Evolutionary conservation across 2,888 invertebrate genomes (phyloP), one percentile per base, ranked within the genome.

Genomic region (Lycaena phlaeas): DNA sequence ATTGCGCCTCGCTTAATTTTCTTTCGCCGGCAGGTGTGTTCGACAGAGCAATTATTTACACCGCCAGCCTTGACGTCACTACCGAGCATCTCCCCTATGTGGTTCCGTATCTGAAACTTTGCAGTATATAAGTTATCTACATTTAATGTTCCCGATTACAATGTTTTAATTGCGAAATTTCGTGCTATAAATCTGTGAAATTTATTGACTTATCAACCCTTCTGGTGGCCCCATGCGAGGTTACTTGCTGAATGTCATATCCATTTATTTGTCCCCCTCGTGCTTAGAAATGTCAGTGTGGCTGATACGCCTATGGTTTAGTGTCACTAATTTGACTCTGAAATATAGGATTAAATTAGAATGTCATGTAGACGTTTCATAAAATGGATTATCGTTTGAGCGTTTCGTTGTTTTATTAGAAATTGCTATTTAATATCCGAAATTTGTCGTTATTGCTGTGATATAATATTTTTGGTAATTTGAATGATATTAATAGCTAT

Each of bases 21-120:
- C 81, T 82, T 82, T 81, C 68, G 64, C 69, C 70, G 68, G 75
- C 84, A 82, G 84, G 82, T 84, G 84, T 82, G 78, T 84, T 84
- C 84, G 84, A 84, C 84, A 78, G 75, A 79, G 78, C 79, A 82
- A 82, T 84, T 84, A 84, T 84, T 84, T 82, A 84, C 77, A 75
- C 69, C 78, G 77, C 63, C 74, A 71, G 72, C 59, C 61, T 65
- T 75, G 78, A 76, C 78, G 77, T 77, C 77, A 77, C 66, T 57
- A 54, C 57, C 52, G 57, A 55, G 57, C 50, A 45, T 47, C 57
- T 56, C 53, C 58, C 51, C 53, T 57, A 59, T 49, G 50, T 53
- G 52, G 59, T 67, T 67, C 64, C 65, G 67, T 50, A 41, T 59
- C 62, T 68, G 59, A 66, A 67, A 64, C 64, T 69, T 63, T 51